Evolutionary conservation across 1,140 invertebrate species (phyloP).

Genomic region (Scaptodrosophila lebanonensis): DNA sequence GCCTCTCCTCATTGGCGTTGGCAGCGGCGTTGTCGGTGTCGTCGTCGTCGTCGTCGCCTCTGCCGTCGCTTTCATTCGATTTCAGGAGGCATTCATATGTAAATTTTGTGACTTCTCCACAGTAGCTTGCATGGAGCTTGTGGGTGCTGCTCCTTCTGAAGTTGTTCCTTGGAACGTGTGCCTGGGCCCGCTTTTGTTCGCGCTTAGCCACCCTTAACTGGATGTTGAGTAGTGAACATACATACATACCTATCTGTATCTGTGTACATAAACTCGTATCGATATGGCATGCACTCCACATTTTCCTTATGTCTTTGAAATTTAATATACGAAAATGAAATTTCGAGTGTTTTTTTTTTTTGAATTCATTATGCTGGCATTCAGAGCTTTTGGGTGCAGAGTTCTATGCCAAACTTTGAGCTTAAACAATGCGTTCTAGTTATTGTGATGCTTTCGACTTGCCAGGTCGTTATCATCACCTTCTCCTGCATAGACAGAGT

Average conservation of each 20-base stretch:
- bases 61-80: slow-evolving; percentile 28
- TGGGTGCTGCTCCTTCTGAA: too few species aligned
- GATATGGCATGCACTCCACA: slow-evolving; percentile 18
- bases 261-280: too few species aligned
- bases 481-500: too few species aligned
- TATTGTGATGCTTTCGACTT: too few species aligned
- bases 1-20: too few species aligned
- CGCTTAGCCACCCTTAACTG: not conserved
- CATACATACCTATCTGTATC: too few species aligned
- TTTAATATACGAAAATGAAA: slow-evolving; percentile 57
- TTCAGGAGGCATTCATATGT: slow-evolving; percentile 41
- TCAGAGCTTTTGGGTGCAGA: slow-evolving; percentile 2
- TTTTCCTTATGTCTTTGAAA: slow-evolving; percentile 38
- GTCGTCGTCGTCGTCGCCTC: not conserved
- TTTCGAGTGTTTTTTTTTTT: slow-evolving; percentile 59
- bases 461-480: too few species aligned
- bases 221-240: too few species aligned
- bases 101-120: slow-evolving; percentile 16
- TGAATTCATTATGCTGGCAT: slow-evolving; percentile 58
- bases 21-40: too few species aligned
- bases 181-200: not conserved
- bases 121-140: slow-evolving; percentile 2
- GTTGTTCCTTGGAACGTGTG: not conserved
- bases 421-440: too few species aligned
- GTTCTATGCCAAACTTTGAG: too few species aligned